Evolutionary conservation across 2,888 invertebrate genomes (phyloP), one percentile per base, ranked within the genome.

Genomic region (Griposia aprilina): DNA sequence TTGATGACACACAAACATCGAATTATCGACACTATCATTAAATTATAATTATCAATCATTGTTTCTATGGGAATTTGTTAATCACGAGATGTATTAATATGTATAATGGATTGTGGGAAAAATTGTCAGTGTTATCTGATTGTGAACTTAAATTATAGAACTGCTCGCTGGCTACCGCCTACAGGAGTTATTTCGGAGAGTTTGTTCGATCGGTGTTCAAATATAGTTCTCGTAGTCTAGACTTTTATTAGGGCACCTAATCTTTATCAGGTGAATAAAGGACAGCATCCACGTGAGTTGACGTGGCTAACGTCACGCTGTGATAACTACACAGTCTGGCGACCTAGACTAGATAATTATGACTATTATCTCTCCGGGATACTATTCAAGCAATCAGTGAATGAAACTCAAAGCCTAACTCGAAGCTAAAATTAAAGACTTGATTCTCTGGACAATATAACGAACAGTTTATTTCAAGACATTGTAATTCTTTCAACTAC

Each of bases 31-130:
- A 76, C 55, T 84, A 76, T 78, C 74, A 80, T 72, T 78, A 74
- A 60, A 76, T 65, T 72, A 86, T 76, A 41, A 81, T 36, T 36
- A 85, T 84, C 82, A 81, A 82, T 85, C 87, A 89, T 83, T 84
- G 82, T 85, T 88, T 80, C 86, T 67, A 82, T 87, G 81, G 67
- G 74, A 74, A 84, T 84, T 66, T 60, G 41, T 66, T 73, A 57
- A 73, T 70, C 66, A 74, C 55, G 72, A 70, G 70, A 73, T 75
- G 59, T 76, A 66, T 75, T 74, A 75, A 48, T 74, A 57, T 45
- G 17, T 57, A 36, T 69, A 57, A 76, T 62, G 62, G 65, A 74
- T 68, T 78, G 81, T 87, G 74, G 76, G 80, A 80, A 85, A 76
- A 59, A 60, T 30, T 50, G 60, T 30, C 62, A 72, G 63, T 41